Base-by-base conservation (phyloP, 2,797 vertebrate species). In the Mus minutoides region DNA sequence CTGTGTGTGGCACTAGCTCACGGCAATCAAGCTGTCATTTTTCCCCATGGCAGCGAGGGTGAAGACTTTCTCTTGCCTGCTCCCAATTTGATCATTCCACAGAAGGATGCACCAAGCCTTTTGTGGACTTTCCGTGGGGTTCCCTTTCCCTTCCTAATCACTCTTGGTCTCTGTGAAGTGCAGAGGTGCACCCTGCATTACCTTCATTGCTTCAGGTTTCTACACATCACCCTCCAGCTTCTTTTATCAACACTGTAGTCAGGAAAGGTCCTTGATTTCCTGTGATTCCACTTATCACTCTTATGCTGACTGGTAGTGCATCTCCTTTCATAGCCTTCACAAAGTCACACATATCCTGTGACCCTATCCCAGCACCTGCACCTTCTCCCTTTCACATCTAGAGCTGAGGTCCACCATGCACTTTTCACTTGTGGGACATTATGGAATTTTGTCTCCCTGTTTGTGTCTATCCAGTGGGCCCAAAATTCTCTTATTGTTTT, bases 151-250 rank as follows among this genome's bases (percentile, higher is more conserved):
- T 85, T 49, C 43, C 80, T 62, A 11, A 31, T 34, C 24, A 29
- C 19, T 52, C 31, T n/a, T 11, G 0, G 83, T 52, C 43, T 85
- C 31, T 3, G 7, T 29, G 56, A 40, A 40, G 24, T 17, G 1
- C 31, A 52, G 43, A 17, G 3, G 34, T 71, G 13, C 40, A 11
- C 9, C 19, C 3, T 13, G 8, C 24, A 9, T 40, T 21, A 8
- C n/a, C 13, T 10, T 7, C 0, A 2, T 2, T 26, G 77, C n/a
- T 22, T 3, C n/a, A 8, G 40, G 26, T 1, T 67, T n/a, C 34
- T 40, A 37, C 56, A 14, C 0, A 2, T 24, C 37, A 1, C 1
- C 1, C 2, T 0, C 21, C 10, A 0, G 0, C 17, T 31, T 82
- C 22, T 37, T 8, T 54, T 58, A 46, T 31, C 4, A 4, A 2